These are phyloP conservation scores for Carassius auratus DNA, from an alignment of 2,113 vertebrate genomes.

Conservation along the genomic window DNA sequence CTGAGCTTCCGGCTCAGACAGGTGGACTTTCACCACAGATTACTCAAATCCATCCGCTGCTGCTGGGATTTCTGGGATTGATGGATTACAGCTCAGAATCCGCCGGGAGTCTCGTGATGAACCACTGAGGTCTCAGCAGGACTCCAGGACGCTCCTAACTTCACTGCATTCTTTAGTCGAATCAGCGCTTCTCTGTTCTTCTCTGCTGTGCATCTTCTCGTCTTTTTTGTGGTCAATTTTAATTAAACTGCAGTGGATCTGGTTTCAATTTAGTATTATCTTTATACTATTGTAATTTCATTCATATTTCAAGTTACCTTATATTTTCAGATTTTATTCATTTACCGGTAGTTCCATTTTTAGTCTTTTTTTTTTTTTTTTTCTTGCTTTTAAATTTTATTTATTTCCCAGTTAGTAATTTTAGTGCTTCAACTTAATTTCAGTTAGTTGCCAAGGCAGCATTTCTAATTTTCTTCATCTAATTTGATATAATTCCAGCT, in stretches of 20 bases:
- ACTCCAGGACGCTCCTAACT: not conserved
- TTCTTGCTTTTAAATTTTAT: not conserved
- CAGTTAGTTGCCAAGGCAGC: not conserved
- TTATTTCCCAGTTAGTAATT: not conserved
- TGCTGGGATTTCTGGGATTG: not conserved
- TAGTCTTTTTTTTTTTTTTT: not conserved
- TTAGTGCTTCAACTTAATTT: not conserved
- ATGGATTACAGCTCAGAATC: slow-evolving; percentile 19
- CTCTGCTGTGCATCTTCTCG: not conserved
- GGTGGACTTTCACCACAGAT: slow-evolving; percentile 2
- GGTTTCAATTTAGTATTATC: no score
- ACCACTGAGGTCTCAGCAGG: not conserved
- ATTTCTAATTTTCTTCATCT: not conserved
- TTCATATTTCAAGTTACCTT: not conserved
- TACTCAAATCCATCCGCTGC: not conserved
- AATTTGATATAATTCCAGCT: not conserved
- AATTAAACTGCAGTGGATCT: not conserved
- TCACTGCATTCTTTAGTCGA: not conserved
- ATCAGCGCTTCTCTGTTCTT: not conserved
- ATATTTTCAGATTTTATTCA: not conserved
- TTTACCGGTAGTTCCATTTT: not conserved
- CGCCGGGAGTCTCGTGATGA: slow-evolving; percentile 27
- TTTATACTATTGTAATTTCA: not conserved
- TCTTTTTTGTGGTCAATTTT: not conserved
- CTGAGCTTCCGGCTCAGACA: not conserved